Conservation (phyloP, 2,797 vertebrate genomes). For the Mycteria americana region DNA sequence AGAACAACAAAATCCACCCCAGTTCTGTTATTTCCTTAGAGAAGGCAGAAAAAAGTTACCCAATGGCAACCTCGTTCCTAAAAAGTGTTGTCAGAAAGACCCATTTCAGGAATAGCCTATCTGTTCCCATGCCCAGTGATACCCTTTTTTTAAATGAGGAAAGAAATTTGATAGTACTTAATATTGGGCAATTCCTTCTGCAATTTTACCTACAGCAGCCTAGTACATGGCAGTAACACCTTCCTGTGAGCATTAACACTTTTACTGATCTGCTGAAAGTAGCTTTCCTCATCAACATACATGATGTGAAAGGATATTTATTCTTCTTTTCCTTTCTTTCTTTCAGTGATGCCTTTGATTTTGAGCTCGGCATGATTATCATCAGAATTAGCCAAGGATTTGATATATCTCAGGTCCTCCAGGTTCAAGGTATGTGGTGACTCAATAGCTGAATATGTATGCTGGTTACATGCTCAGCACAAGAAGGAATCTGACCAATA, state of each 20-base stretch:
- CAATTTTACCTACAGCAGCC: background rate
- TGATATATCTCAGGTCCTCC: slow-evolving; percentile 88
- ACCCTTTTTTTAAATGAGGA: background rate
- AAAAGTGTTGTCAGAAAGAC: background rate
- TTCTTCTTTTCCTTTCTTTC: background rate
- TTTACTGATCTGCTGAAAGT: background rate
- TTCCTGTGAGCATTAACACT: background rate
- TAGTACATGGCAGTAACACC: background rate
- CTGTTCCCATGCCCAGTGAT: background rate
- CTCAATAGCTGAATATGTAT: background rate
- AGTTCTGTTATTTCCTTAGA: background rate
- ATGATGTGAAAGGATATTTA: background rate
- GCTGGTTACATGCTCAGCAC: background rate
- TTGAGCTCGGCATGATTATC: slow-evolving; percentile 88
- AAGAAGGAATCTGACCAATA: background rate
- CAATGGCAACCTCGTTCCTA: background rate
- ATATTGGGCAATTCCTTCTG: background rate
- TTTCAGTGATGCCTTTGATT: slow-evolving; percentile 93
- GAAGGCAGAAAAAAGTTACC: background rate
- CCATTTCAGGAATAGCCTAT: background rate
- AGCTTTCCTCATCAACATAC: background rate
- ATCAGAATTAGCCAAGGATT: slow-evolving; percentile 90
- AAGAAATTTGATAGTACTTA: background rate
- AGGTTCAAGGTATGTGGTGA: slow-evolving; percentile 86
- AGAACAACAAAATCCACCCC: background rate